Evolutionary conservation across 23 tunicate genomes (phyloP), one percentile per base, ranked within the genome.

Genomic region (Corella eumyota): DNA sequence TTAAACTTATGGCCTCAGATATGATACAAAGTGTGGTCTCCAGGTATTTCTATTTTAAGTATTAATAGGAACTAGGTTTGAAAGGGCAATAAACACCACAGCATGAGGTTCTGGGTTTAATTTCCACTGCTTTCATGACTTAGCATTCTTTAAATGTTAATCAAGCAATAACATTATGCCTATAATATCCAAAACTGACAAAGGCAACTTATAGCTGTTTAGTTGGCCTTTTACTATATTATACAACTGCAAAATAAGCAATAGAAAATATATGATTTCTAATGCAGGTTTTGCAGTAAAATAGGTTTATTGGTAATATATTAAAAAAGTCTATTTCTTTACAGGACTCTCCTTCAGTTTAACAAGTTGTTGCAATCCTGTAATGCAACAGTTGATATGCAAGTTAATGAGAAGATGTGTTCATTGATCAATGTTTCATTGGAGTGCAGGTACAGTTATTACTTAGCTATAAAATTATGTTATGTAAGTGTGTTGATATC

Each of bases 1-100:
- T 93, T 17, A 84, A 85, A 52, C 68, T 85, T n/a, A 84, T 70
- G 80, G 78, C 99, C 1, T 36, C 77, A 13, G 93, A 85, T 37
- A 93, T 93, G 99, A 93, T 93, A 0, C 78, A 77, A 37, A 77
- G 95, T 58, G 66, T 88, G 48, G 80, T 79, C 13, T 17, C 81
- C 34, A 88, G 96, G 96, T 78, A 66, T 2, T 25, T 38, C 62
- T n/a, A n/a, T n/a, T n/a, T n/a, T n/a, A 29, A 21, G n/a, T n/a
- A n/a, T n/a, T n/a, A n/a, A n/a, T n/a, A n/a, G n/a, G n/a, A n/a
- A n/a, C n/a, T n/a, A n/a, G n/a, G n/a, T n/a, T n/a, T n/a, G n/a
- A n/a, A n/a, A n/a, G n/a, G n/a, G n/a, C n/a, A n/a, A n/a, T n/a
- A n/a, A n/a, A n/a, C n/a, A n/a, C n/a, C n/a, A n/a, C n/a, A n/a